A percentile compares a stretch with the other conserved stretches of the same genome.
phyloP scores from a whole-genome alignment of 2,797 vertebrate species.

The Dryobates pubescens region DNA sequence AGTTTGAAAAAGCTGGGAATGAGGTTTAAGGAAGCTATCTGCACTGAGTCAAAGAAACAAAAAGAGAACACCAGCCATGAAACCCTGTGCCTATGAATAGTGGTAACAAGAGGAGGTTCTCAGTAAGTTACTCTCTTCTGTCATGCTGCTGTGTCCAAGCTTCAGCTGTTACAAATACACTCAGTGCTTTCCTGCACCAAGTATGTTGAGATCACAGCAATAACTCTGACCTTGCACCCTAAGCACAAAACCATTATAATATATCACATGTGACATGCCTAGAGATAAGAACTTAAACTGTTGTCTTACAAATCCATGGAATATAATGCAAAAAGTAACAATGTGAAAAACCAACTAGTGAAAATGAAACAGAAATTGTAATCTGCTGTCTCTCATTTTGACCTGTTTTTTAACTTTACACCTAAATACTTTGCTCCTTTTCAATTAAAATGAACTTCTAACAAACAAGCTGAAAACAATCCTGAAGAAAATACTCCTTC shows the following conservation, averaged over 20 bases:
- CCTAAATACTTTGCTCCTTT: neutral
- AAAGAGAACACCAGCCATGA: neutral
- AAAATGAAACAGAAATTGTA: neutral
- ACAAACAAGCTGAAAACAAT: neutral
- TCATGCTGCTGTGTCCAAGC: neutral
- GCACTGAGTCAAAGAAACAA: neutral
- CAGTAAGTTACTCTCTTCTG: neutral
- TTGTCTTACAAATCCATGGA: neutral
- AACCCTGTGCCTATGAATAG: neutral
- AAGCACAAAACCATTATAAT: neutral
- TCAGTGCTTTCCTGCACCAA: neutral
- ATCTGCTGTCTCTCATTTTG: neutral
- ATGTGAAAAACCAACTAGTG: neutral
- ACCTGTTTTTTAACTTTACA: neutral
- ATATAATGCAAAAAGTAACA: neutral
- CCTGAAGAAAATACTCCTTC: neutral
- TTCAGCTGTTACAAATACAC: neutral
- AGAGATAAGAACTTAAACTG: neutral
- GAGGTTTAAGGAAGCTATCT: neutral
- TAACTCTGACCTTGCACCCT: neutral
- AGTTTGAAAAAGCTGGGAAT: neutral
- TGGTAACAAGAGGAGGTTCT: neutral
- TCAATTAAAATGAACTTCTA: neutral
- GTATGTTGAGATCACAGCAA: neutral
- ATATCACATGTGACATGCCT: neutral